A percentile compares a stretch with the other conserved stretches of the same genome.
phyloP scores from a whole-genome alignment of 2,888 invertebrate genomes.

The Cinara cedri region DNA sequence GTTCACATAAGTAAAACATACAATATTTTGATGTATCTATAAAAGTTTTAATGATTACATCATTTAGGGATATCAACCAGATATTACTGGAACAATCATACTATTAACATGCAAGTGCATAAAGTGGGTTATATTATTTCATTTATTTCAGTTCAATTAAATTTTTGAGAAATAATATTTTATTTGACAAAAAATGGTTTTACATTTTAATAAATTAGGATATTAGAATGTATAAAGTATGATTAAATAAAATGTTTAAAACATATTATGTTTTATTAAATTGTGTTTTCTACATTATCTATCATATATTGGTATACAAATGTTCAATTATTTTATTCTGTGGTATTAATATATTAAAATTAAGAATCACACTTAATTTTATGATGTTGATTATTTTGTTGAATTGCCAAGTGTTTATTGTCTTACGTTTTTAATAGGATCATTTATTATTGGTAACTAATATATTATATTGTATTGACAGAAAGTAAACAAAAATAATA shows the following conservation, averaged over 20 bases:
- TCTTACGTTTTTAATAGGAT: no score
- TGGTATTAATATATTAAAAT: not conserved
- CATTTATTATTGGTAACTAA: no score
- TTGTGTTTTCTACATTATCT: no score
- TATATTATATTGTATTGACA: no score
- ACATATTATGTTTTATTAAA: not conserved
- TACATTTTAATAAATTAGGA: not conserved
- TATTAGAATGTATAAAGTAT: not conserved
- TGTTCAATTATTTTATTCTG: not conserved
- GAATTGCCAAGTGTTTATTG: no score
- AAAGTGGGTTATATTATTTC: not conserved
- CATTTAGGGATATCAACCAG: not conserved
- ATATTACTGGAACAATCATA: not conserved
- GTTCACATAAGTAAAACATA: not conserved
- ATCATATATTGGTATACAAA: no score
- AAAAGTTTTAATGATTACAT: not conserved
- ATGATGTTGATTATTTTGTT: not conserved
- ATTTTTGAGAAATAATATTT: not conserved
- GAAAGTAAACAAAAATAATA: no score
- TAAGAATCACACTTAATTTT: not conserved
- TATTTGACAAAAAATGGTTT: not conserved
- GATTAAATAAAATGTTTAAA: not conserved
- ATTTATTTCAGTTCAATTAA: not conserved
- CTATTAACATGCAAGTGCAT: not conserved
- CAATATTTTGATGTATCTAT: not conserved